phyloP scores from a whole-genome alignment of 2,797 vertebrate species.

The Serranus cabrilla region DNA sequence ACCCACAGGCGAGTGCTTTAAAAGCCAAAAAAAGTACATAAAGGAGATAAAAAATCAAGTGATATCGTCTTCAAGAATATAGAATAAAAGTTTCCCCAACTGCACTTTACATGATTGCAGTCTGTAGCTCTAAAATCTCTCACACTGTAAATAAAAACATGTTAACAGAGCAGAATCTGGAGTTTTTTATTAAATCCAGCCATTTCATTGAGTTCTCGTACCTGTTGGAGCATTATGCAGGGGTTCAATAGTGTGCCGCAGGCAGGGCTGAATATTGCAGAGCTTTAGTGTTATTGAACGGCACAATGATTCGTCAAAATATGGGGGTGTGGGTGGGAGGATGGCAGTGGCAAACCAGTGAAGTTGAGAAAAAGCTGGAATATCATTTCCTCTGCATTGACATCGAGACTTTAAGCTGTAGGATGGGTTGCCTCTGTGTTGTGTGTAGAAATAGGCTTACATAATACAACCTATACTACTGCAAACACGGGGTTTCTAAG shows the following conservation, averaged over 20 bases:
- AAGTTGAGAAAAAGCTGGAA: slow-evolving; percentile 20
- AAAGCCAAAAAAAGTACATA: slow-evolving; percentile 34
- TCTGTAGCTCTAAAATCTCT: slow-evolving; percentile 29
- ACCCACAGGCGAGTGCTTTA: slow-evolving; percentile 21
- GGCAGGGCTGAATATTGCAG: slow-evolving; percentile 30
- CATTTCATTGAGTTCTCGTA: slow-evolving; percentile 12
- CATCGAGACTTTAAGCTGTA: neutral
- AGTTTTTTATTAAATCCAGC: slow-evolving; percentile 17
- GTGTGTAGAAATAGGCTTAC: neutral
- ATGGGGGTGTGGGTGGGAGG: slow-evolving; percentile 11
- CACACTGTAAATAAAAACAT: slow-evolving; percentile 1
- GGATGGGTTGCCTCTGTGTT: neutral
- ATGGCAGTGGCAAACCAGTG: slow-evolving; percentile 8
- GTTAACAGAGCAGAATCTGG: neutral
- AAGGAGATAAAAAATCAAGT: slow-evolving; percentile 20
- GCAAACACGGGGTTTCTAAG: no score
- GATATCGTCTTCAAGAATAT: slow-evolving; percentile 9
- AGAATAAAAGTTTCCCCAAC: slow-evolving; percentile 15
- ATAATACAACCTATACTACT: neutral
- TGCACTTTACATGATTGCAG: slow-evolving; percentile 34
- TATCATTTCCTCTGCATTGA: slow-evolving; percentile 12
- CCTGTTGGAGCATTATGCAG: slow-evolving; percentile 30
- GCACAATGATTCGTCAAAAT: slow-evolving; percentile 42
- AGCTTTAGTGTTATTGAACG: slow-evolving; percentile 32
- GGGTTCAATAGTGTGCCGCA: slow-evolving; percentile 26